Evolutionary conservation across 2,888 invertebrate species (phyloP), one percentile per base, ranked within the genome.

Genomic region (Chloromyia formosa): DNA sequence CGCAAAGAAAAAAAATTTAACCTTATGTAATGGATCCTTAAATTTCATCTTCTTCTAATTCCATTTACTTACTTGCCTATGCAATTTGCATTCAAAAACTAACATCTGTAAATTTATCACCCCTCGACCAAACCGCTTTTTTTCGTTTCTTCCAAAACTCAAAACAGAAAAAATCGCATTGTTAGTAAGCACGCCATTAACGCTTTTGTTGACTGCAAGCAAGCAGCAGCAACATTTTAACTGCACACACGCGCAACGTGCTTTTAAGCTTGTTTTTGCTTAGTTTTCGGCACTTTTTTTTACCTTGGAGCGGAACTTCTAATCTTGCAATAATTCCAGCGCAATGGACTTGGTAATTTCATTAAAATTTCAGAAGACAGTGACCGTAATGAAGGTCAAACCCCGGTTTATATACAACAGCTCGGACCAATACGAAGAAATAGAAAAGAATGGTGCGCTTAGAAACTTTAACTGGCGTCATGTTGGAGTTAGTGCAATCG

Each of bases 271-370:
- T 20, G n/a, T 58, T 23, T 69, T 71, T 56, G 18, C 56, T 71
- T 35, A 35, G 27, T 35, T 35, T 69, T 69, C 54, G 23, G 35
- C 16, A 27, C 56, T 45, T 56, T 58, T 56, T 58, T 66, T 58
- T 71, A 58, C 71, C 71, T 58, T 71, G 53, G 56, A 56, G 71
- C 71, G 71, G 71, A 71, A 71, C 71, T 71, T 71, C 71, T 71
- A 71, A 71, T 71, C 71, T 71, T 71, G 71, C 71, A 71, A 58
- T 40, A 71, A 71, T 71, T 71, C 56, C 40, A 20, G 71, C 71
- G 71, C 71, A 71, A 71, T 71, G 71, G 71, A 71, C 71, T 71
- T 71, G 58, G 58, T 14, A 69, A 54, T 35, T 40, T 40, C 35
- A 56, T 71, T 56, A 56, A 35, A 69, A 58, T 20, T 58, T 71